phyloP scores from a whole-genome alignment of 2,113 vertebrate genomes.

The Glaucidium brasilianum region DNA sequence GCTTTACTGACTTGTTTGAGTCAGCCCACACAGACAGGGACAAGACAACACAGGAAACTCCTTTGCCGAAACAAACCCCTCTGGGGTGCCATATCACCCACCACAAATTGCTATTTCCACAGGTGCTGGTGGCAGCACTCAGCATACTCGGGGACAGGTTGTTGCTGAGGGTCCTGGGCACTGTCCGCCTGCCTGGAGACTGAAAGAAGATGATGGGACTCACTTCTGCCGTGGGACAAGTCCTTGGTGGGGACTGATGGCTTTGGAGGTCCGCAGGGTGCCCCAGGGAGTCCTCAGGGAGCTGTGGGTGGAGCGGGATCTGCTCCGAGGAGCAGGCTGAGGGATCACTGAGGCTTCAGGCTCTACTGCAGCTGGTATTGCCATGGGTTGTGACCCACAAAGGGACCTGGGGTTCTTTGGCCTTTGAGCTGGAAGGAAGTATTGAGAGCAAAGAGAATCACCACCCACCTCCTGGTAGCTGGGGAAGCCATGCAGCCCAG shows the following conservation, averaged over 20 bases:
- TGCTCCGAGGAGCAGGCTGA: not conserved
- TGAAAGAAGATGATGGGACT: not conserved
- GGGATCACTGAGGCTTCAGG: not conserved
- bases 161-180: not conserved
- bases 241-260: not conserved
- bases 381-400: not conserved
- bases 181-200: not conserved
- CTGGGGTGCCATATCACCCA: not conserved
- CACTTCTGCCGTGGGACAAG: not conserved
- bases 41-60: not conserved
- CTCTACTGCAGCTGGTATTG: not conserved
- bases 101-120: not conserved
- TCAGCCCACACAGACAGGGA: accelerated
- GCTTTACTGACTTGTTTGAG: not conserved
- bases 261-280: not conserved
- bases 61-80: not conserved
- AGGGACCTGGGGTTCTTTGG: not conserved
- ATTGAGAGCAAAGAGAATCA: not conserved
- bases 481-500: not conserved
- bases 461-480: not conserved
- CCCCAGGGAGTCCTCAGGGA: not conserved
- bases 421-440: constrained; percentile 27
- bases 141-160: not conserved
- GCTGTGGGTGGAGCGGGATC: not conserved
- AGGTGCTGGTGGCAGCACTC: not conserved